Conservation (phyloP, 2,888 invertebrate species). For the Strigamia crassipes region DNA sequence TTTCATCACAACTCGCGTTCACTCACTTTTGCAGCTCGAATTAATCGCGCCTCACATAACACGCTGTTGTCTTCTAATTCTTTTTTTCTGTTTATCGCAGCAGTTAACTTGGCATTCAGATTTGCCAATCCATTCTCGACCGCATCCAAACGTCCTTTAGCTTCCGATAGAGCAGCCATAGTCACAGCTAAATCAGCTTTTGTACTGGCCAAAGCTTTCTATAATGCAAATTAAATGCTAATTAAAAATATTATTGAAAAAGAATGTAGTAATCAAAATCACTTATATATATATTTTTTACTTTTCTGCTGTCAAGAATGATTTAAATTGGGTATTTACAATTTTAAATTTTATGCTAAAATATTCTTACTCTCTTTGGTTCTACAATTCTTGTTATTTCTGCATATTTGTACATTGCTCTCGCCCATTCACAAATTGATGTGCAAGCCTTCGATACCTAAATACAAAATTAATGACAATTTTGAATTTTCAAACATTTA, state of each 20-base stretch:
- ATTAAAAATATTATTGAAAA: no score
- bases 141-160: slow-evolving; percentile 58
- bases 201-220: slow-evolving; percentile 52
- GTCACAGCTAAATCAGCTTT: slow-evolving; percentile 32
- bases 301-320: no score
- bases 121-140: slow-evolving; percentile 59
- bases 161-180: slow-evolving; percentile 54
- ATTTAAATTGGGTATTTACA: no score
- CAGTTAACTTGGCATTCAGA: slow-evolving; percentile 59
- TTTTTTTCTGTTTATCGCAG: slow-evolving; percentile 59
- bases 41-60: slow-evolving; percentile 58
- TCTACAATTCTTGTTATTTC: slow-evolving; percentile 56
- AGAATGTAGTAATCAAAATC: no score
- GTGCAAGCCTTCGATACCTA: slow-evolving; percentile 79
- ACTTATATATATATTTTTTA: no score
- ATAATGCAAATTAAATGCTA: no score
- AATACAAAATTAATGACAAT: neutral
- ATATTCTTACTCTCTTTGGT: slow-evolving; percentile 56
- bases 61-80: slow-evolving; percentile 59
- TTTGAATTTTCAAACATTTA: neutral
- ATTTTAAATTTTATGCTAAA: no score
- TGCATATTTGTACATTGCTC: slow-evolving; percentile 62
- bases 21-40: slow-evolving; percentile 59
- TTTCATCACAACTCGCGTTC: no score
- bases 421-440: slow-evolving; percentile 80